Percentiles rank a stretch among this genome's conserved stretches.
Evolutionary conservation across 1,140 invertebrate genomes (phyloP).

Genomic region (Lucilia cuprina): DNA sequence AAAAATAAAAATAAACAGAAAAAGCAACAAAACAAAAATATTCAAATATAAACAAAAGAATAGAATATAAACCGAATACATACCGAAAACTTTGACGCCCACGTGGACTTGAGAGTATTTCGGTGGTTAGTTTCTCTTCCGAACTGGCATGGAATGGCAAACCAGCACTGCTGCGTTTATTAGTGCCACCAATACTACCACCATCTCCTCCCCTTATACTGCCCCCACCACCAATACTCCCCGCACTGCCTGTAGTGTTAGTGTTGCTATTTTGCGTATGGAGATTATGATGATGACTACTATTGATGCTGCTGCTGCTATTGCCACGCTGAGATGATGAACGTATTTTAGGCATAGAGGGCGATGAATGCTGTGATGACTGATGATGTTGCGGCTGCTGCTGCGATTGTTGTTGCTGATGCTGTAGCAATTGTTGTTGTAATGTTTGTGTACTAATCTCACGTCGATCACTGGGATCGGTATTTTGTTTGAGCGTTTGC

Average conservation of each 20-base stretch:
- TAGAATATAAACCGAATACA: conserved; percentile 28
- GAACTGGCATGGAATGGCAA: conserved; percentile 48
- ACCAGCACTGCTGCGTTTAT: conserved; percentile 39
- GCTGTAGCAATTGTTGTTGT: conserved; percentile 63
- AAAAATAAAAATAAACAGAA: background rate
- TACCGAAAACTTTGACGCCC: conserved; percentile 61
- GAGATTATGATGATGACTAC: conserved; percentile 11
- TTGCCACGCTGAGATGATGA: conserved; percentile 44
- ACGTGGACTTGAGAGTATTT: conserved; percentile 61
- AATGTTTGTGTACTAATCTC: conserved; percentile 67
- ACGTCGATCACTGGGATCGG: conserved; percentile 70
- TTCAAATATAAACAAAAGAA: background rate
- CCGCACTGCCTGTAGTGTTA: conserved; percentile 33
- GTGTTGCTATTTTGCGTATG: conserved; percentile 33
- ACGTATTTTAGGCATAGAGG: conserved; percentile 53
- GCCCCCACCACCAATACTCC: background rate
- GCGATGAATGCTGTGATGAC: conserved; percentile 64
- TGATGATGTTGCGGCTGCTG: conserved; percentile 72
- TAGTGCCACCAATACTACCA: conserved; percentile 40
- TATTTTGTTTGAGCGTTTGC: conserved; percentile 95
- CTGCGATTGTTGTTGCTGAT: conserved; percentile 49
- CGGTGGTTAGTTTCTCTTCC: conserved; percentile 56
- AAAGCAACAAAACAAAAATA: background rate
- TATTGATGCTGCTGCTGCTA: background rate
- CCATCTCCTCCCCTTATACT: background rate